Conservation (phyloP, 1,140 invertebrate species). For the Idris sp. region DNA sequence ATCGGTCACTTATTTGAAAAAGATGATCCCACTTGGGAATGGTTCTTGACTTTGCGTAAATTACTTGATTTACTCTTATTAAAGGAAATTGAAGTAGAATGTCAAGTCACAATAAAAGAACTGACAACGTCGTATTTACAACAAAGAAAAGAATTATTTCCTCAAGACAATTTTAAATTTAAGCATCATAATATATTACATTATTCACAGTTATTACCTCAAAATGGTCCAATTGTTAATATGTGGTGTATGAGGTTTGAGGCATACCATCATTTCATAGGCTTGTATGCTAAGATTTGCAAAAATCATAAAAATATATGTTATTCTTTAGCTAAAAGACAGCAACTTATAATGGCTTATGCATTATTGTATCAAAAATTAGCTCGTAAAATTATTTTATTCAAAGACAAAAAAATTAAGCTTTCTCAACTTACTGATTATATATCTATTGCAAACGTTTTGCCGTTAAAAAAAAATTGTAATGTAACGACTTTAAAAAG, state of each 20-base stretch:
- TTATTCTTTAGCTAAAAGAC: slow-evolving; percentile 1
- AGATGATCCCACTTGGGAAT: not conserved
- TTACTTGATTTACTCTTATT: slow-evolving; percentile 1
- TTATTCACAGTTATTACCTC: slow-evolving; percentile 2
- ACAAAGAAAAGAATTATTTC: slow-evolving; percentile 9
- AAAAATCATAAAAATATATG: slow-evolving; percentile 13
- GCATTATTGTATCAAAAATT: too few relatives aligned
- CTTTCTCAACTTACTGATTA: too few relatives aligned
- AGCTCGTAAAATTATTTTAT: too few relatives aligned
- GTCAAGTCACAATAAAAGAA: not conserved
- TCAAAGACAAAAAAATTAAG: too few relatives aligned
- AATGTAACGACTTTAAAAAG: too few relatives aligned
- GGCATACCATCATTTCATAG: slow-evolving; percentile 6
- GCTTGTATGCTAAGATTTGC: slow-evolving; percentile 10
- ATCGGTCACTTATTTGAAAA: slow-evolving; percentile 3
- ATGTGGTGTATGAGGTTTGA: slow-evolving; percentile 21
- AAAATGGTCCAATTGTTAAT: slow-evolving; percentile 10
- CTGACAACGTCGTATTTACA: slow-evolving; percentile 1
- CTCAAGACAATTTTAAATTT: not conserved
- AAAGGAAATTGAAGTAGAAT: slow-evolving; percentile 3
- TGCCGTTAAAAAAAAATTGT: too few relatives aligned
- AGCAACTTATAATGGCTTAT: slow-evolving; percentile 25
- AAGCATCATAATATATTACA: slow-evolving; percentile 9
- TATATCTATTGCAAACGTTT: too few relatives aligned
- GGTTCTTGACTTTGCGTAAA: not conserved